Evolutionary conservation across 2,797 vertebrate genomes (phyloP).

Genomic region (Amblyopsis hoosieri): DNA sequence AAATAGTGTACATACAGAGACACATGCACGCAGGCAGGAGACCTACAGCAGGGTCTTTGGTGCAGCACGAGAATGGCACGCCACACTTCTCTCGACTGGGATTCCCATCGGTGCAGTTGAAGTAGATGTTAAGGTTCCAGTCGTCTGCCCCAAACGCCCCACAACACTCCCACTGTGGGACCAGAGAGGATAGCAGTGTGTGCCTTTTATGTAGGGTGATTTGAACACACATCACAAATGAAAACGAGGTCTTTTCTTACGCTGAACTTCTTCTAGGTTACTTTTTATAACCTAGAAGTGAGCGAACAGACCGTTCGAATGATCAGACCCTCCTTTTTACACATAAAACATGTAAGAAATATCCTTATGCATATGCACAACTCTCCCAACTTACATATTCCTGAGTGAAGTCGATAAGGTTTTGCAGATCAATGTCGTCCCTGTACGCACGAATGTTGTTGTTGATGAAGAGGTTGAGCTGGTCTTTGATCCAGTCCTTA

Average conservation of each 20-base stretch:
- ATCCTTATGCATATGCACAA: too few species aligned
- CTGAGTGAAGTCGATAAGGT: constrained; percentile 98
- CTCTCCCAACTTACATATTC: constrained; percentile 86
- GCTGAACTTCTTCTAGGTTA: too few species aligned
- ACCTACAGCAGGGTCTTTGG: constrained; percentile 93
- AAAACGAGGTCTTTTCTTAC: too few species aligned
- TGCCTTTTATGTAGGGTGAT: too few species aligned
- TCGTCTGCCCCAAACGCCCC: constrained; percentile 95
- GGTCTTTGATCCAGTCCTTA: constrained; percentile 99
- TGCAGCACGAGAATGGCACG: constrained; percentile 97
- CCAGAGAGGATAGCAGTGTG: background rate
- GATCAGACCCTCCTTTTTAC: too few species aligned
- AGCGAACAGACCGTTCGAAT: too few species aligned
- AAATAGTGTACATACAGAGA: background rate
- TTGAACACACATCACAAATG: too few species aligned
- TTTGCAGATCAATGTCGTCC: constrained; percentile 97
- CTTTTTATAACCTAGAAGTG: too few species aligned
- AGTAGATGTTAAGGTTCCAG: constrained; percentile 99
- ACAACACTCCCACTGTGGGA: constrained; percentile 93
- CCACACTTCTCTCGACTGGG: constrained; percentile 95
- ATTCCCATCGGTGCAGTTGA: constrained; percentile 96
- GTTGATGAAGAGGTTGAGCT: constrained; percentile 98
- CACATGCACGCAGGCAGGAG: background rate
- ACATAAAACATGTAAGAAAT: too few species aligned
- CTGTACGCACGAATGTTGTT: constrained; percentile 96